Evolutionary conservation across 2,888 invertebrate genomes (phyloP).

Genomic region (Cataglyphis rosenhaueri): DNA sequence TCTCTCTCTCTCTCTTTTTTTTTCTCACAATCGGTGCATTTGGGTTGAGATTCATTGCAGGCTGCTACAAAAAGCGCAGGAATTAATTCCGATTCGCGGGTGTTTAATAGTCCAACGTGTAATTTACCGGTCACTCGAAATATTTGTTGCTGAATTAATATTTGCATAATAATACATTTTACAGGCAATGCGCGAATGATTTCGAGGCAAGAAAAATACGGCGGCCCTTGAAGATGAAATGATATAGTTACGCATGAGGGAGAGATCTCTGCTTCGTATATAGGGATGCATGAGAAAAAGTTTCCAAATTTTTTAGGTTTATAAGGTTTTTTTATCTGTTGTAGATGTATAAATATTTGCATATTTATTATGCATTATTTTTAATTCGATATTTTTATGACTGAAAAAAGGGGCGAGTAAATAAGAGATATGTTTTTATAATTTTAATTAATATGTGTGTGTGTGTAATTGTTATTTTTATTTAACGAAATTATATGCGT

Average conservation of each 20-base stretch:
- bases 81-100: conserved; percentile 38
- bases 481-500: not conserved
- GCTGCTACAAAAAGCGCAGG: not conserved
- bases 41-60: not conserved
- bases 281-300: not conserved
- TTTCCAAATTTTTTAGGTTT: not conserved
- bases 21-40: not conserved
- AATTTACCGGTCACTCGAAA: conserved; percentile 12
- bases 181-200: not conserved
- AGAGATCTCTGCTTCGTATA: not conserved
- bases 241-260: not conserved
- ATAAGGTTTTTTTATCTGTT: not conserved
- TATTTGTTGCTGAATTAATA: conserved; percentile 46
- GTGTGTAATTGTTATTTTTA: not conserved
- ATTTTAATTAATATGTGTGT: not conserved
- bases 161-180: conserved; percentile 28
- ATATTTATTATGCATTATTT: not conserved
- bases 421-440: not conserved
- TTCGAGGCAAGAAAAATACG: not conserved
- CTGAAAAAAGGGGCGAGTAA: not conserved
- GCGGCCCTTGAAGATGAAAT: not conserved
- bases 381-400: not conserved
- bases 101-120: conserved; percentile 20
- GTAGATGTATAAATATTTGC: not conserved
- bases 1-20: not conserved